phyloP scores from a whole-genome alignment of 2,113 vertebrate genomes.

The Cochlearius cochlearius region DNA sequence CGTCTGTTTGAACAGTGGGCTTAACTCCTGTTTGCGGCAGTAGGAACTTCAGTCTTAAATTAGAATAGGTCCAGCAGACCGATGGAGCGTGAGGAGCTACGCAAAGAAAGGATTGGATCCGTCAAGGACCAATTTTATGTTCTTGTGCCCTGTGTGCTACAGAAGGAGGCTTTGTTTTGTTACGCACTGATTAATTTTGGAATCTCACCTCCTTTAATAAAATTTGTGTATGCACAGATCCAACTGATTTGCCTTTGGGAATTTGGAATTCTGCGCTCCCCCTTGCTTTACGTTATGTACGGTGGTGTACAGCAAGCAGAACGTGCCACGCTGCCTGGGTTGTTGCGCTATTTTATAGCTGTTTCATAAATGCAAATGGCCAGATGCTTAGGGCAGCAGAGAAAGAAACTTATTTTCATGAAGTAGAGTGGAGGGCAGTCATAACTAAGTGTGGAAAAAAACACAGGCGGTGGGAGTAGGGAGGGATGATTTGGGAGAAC shows the following conservation, averaged over 20 bases:
- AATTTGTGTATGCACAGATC: neutral
- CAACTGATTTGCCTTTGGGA: neutral
- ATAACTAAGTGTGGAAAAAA: neutral
- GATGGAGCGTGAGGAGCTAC: neutral
- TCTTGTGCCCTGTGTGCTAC: neutral
- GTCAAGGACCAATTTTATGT: neutral
- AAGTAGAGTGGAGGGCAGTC: neutral
- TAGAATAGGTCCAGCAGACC: neutral
- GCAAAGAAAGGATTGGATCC: neutral
- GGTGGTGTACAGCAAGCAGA: neutral
- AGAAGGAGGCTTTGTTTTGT: neutral
- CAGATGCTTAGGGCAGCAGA: neutral
- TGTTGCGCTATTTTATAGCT: neutral
- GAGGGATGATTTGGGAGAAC: neutral
- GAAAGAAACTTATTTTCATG: neutral
- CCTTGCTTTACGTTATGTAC: neutral
- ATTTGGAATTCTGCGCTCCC: neutral
- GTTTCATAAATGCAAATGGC: neutral
- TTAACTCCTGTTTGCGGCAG: neutral
- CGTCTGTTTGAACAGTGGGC: neutral
- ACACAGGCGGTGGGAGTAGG: neutral
- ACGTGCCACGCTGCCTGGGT: accelerated
- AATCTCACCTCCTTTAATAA: neutral
- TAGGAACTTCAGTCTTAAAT: neutral
- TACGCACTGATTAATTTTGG: neutral